Evolutionary conservation across 2,113 vertebrate species (phyloP).

Genomic region (Empidonax traillii): DNA sequence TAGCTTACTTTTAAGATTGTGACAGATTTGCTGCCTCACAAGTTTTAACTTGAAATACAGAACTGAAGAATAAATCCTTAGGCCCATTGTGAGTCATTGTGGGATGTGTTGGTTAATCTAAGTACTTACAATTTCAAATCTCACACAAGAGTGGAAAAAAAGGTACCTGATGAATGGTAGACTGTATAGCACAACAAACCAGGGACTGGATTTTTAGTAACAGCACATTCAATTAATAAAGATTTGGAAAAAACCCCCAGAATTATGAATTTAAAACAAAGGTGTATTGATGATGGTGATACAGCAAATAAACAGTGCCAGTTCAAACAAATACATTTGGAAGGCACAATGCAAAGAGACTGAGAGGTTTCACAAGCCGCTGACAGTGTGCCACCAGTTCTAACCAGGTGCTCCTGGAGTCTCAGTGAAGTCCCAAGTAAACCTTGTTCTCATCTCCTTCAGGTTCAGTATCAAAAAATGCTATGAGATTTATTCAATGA

Average conservation of each 20-base stretch:
- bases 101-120: rapidly evolving
- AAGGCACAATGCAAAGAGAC: not conserved
- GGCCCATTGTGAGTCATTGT: not conserved
- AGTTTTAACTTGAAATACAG: not conserved
- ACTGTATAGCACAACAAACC: not conserved
- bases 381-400: not conserved
- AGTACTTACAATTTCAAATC: not conserved
- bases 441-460: not conserved
- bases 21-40: not conserved
- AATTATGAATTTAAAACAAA: not conserved
- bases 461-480: not conserved
- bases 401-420: not conserved
- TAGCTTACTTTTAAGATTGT: not conserved
- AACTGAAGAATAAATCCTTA: not conserved
- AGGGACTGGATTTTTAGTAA: not conserved
- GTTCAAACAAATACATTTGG: not conserved
- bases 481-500: not conserved
- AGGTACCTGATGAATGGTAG: not conserved
- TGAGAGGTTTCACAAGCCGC: not conserved
- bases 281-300: not conserved
- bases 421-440: rapidly evolving
- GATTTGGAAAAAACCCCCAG: not conserved
- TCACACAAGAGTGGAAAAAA: not conserved
- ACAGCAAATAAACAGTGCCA: not conserved
- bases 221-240: not conserved